Conservation (phyloP, 1,140 invertebrate species). For the Achroia grisella region DNA sequence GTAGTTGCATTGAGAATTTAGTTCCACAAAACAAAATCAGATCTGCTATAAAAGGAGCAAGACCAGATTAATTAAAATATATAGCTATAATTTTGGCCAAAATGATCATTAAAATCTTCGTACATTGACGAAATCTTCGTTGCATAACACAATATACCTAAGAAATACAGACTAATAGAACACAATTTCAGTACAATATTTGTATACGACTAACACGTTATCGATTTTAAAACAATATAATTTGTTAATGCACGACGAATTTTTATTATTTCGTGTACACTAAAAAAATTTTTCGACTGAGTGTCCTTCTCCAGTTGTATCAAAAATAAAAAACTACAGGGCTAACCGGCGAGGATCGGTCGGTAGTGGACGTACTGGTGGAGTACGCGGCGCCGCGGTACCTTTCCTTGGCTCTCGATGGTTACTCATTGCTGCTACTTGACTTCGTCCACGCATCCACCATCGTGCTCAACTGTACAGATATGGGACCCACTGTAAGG, state of each 20-base stretch:
- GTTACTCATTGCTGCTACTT: conserved; percentile 88
- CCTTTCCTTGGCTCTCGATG: conserved; percentile 90
- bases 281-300: neutral
- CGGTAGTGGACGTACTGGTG: conserved; percentile 76
- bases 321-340: conserved; percentile 37
- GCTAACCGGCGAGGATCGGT: conserved; percentile 76
- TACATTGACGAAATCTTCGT: too few species aligned
- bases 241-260: too few species aligned
- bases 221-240: neutral
- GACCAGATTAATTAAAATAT: too few species aligned
- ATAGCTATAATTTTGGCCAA: too few species aligned
- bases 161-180: too few species aligned
- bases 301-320: neutral
- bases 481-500: conserved; percentile 81
- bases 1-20: too few species aligned
- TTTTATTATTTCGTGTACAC: neutral
- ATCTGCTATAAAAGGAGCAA: too few species aligned
- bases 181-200: too few species aligned
- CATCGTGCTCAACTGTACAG: conserved; percentile 86
- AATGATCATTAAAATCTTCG: too few species aligned
- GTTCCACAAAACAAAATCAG: too few species aligned
- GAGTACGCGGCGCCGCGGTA: conserved; percentile 85
- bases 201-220: too few species aligned
- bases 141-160: too few species aligned
- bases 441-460: conserved; percentile 95